A percentile compares a stretch with the other conserved stretches of the same genome.
Evolutionary conservation across 1,140 invertebrate species (phyloP).

Genomic region (Pseudomyrmex flavicornis): DNA sequence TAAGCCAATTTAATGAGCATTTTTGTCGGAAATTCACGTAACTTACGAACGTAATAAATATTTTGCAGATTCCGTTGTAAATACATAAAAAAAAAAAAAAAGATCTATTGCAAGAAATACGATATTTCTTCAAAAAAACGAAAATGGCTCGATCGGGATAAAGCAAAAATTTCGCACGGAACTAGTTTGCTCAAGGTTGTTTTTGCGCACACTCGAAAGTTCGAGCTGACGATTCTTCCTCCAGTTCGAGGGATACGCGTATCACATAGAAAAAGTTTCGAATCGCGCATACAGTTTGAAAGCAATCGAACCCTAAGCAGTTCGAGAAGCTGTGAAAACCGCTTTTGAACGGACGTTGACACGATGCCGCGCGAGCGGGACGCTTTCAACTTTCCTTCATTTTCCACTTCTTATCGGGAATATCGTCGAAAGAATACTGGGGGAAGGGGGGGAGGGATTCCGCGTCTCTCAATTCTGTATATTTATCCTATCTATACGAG

Average conservation of each 20-base stretch:
- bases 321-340: conserved; percentile 48
- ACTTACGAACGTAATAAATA: conserved; percentile 48
- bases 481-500: neutral
- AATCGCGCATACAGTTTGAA: conserved; percentile 49
- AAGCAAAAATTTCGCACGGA: conserved; percentile 33
- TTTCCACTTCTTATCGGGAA: conserved; percentile 12
- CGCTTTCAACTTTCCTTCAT: conserved; percentile 38
- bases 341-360: conserved; percentile 39
- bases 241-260: conserved; percentile 27
- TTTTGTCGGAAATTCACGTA: conserved; percentile 26
- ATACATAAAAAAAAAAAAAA: too few species aligned
- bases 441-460: too few species aligned
- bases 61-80: neutral
- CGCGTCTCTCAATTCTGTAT: neutral
- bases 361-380: neutral
- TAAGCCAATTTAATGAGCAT: conserved; percentile 50
- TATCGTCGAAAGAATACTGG: conserved; percentile 7
- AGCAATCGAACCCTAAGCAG: conserved; percentile 58
- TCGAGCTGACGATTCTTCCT: conserved; percentile 37
- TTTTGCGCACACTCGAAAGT: conserved; percentile 26
- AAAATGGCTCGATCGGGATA: conserved; percentile 10
- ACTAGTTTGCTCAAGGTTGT: conserved; percentile 32
- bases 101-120: conserved; percentile 9
- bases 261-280: conserved; percentile 52
- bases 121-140: conserved; percentile 19